Evolutionary conservation across 2,888 invertebrate species (phyloP).

Genomic region (Calliopum simillimum): DNA sequence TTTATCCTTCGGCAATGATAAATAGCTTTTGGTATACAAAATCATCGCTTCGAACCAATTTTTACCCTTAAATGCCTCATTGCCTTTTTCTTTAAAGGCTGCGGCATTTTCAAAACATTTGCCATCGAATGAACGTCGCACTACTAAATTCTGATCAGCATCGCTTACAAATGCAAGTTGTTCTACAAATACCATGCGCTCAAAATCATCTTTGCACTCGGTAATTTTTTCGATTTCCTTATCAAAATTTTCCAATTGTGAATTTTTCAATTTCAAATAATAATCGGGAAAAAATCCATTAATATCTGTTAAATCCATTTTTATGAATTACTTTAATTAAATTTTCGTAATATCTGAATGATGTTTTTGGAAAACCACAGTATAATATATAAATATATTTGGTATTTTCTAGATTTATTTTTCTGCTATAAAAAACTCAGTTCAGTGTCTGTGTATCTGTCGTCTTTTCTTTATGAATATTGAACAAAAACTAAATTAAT

Average conservation of each 20-base stretch:
- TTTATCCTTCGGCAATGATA: constrained; percentile 75
- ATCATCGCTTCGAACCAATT: constrained; percentile 77
- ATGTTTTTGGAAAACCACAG: too few species aligned
- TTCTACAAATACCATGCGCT: constrained; percentile 75
- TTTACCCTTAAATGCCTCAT: constrained; percentile 77
- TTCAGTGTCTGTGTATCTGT: too few species aligned
- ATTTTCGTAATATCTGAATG: constrained; percentile 50
- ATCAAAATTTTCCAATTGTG: constrained; percentile 66
- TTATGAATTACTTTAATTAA: constrained; percentile 26
- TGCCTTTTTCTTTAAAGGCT: constrained; percentile 78
- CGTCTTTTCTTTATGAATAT: too few species aligned
- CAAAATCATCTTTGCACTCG: constrained; percentile 73
- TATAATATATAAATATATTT: too few species aligned
- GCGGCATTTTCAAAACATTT: constrained; percentile 73
- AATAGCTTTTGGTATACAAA: constrained; percentile 77
- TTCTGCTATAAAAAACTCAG: too few species aligned
- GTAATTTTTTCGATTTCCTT: constrained; percentile 75
- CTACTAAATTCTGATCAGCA: constrained; percentile 69
- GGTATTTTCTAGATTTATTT: too few species aligned
- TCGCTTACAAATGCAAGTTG: constrained; percentile 68
- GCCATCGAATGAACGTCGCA: constrained; percentile 67
- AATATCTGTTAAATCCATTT: constrained; percentile 58
- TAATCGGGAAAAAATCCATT: constrained; percentile 74
- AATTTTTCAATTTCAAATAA: constrained; percentile 72
- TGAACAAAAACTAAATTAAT: too few species aligned